phyloP scores from a whole-genome alignment of 2,113 vertebrate species.

The Mustela nigripes region DNA sequence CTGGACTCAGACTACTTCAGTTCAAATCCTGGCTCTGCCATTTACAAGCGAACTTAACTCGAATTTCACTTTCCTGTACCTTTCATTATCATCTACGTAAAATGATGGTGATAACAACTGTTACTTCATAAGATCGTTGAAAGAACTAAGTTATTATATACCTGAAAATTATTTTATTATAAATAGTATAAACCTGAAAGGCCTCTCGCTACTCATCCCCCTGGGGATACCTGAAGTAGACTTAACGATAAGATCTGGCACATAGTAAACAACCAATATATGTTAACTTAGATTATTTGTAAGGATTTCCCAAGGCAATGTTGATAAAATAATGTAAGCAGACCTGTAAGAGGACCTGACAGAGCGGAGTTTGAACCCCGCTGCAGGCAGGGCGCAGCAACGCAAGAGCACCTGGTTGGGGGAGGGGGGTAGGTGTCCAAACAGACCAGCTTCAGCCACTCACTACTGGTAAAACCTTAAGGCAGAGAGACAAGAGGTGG shows the following conservation, averaged over 20 bases:
- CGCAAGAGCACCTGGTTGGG: not conserved
- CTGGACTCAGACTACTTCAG: not conserved
- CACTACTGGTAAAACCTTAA: not conserved
- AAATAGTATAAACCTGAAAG: no score
- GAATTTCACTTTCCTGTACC: not conserved
- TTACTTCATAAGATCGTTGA: not conserved
- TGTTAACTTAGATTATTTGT: not conserved
- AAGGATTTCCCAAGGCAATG: not conserved
- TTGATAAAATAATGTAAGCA: conserved; percentile 35
- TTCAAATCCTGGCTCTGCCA: not conserved
- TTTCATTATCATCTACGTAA: not conserved
- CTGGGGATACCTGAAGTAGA: no score
- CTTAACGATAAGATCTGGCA: not conserved
- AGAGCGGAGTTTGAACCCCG: not conserved
- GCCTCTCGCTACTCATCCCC: no score
- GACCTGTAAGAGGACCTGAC: not conserved
- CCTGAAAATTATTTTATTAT: not conserved
- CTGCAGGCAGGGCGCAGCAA: not conserved
- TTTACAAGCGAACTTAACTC: not conserved
- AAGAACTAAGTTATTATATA: not conserved
- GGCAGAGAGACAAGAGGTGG: not conserved
- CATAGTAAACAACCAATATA: not conserved
- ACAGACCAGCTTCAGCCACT: not conserved
- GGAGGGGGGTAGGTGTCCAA: not conserved
- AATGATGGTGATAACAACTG: not conserved